A percentile compares a stretch with the other conserved stretches of the same genome.
These are phyloP conservation scores for Erpornis zantholeuca DNA, from an alignment of 2,113 vertebrate genomes.

Conservation along the genomic window DNA sequence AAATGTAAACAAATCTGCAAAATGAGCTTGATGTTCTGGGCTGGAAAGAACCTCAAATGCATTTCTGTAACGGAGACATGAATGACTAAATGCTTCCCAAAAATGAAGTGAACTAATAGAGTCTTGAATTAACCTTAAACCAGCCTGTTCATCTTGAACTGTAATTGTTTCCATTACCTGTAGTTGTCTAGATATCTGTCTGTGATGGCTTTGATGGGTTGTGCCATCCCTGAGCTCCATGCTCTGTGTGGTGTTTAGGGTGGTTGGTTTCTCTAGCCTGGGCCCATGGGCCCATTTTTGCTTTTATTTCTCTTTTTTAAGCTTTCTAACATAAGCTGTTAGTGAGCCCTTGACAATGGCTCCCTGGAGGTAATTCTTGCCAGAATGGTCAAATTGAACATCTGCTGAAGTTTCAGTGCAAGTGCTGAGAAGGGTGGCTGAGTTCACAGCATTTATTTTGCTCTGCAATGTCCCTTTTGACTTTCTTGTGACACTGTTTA, in stretches of 20 bases:
- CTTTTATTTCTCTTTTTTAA: neutral
- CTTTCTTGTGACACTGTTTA: neutral
- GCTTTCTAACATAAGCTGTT: neutral
- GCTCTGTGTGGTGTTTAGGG: neutral
- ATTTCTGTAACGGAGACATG: neutral
- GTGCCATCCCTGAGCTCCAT: neutral
- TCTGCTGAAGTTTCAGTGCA: neutral
- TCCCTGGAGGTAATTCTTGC: neutral
- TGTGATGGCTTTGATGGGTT: neutral
- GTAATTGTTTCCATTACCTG: neutral
- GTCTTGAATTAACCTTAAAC: neutral
- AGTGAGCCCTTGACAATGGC: neutral
- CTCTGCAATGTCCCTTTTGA: neutral
- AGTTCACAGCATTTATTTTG: neutral
- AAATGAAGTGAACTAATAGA: neutral
- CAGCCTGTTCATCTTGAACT: neutral
- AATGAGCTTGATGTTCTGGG: neutral
- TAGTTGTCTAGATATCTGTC: neutral
- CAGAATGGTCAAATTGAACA: neutral
- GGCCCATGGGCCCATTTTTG: neutral
- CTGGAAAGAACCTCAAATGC: neutral
- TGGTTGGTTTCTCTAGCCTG: neutral
- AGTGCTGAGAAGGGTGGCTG: neutral
- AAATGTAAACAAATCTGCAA: slow-evolving; percentile 11
- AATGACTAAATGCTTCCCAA: neutral